Conservation (phyloP, 2,113 vertebrate genomes). For the Pampusana beccarii region DNA sequence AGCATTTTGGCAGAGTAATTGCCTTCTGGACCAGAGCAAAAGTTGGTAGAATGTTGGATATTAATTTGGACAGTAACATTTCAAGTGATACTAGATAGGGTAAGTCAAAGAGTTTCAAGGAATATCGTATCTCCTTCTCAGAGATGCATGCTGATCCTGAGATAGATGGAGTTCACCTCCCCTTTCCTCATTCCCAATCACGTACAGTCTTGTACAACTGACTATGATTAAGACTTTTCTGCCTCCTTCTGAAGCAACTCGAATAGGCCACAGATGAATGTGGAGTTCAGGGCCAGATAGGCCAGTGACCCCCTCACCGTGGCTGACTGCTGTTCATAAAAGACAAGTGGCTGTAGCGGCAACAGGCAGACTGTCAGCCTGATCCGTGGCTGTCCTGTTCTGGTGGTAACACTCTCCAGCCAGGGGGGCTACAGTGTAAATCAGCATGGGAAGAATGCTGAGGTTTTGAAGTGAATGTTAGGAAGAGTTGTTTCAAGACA, state of each 20-base stretch:
- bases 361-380: background rate
- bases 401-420: background rate
- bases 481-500: conserved; percentile 1
- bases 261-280: background rate
- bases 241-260: background rate
- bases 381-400: background rate
- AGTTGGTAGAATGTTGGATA: background rate
- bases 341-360: background rate
- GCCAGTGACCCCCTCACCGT: background rate
- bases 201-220: background rate
- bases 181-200: background rate
- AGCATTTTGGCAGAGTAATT: background rate
- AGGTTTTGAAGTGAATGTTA: conserved; percentile 17
- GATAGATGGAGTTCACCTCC: background rate
- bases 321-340: background rate
- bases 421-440: background rate
- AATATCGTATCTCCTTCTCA: background rate
- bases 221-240: background rate
- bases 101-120: background rate
- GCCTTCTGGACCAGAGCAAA: background rate
- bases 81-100: background rate
- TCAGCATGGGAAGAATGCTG: background rate
- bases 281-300: background rate
- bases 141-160: background rate
- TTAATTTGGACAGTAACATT: background rate